phyloP scores from a whole-genome alignment of 1,140 invertebrate genomes.

The Bombus balteatus region DNA sequence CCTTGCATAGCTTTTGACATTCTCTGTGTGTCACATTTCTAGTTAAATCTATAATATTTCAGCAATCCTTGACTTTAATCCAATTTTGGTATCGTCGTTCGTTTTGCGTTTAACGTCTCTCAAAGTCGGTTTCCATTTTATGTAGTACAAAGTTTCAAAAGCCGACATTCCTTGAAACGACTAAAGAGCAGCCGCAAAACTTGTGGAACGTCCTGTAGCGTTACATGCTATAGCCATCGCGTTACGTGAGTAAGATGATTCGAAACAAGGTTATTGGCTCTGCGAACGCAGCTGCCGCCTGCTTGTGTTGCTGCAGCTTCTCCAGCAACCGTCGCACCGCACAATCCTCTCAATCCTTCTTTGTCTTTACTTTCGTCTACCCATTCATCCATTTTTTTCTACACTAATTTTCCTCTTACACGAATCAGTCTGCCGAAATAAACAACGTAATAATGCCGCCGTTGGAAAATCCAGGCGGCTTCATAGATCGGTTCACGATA shows the following conservation, averaged over 20 bases:
- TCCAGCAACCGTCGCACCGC: constrained; percentile 61
- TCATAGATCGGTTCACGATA: background rate
- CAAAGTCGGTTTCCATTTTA: background rate
- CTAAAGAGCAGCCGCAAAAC: background rate
- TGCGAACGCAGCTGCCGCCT: constrained; percentile 72
- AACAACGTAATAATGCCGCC: too few species aligned
- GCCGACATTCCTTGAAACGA: background rate
- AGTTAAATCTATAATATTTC: too few species aligned
- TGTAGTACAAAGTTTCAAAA: too few species aligned
- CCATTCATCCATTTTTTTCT: background rate
- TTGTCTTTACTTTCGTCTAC: constrained; percentile 19
- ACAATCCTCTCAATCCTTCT: constrained; percentile 42
- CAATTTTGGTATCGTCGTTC: too few species aligned
- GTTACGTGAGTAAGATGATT: constrained; percentile 76
- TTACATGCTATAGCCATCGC: constrained; percentile 59
- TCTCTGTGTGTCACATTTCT: too few species aligned
- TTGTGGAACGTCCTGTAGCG: constrained; percentile 48
- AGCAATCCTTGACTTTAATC: too few species aligned
- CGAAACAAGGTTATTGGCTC: constrained; percentile 76
- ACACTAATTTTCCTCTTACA: background rate
- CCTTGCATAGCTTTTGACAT: background rate
- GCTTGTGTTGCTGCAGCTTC: constrained; percentile 49
- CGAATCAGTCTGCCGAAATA: too few species aligned
- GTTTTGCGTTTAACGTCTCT: too few species aligned
- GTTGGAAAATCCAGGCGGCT: background rate